Evolutionary conservation across 2,113 vertebrate genomes (phyloP).

Genomic region (Tichodroma muraria): DNA sequence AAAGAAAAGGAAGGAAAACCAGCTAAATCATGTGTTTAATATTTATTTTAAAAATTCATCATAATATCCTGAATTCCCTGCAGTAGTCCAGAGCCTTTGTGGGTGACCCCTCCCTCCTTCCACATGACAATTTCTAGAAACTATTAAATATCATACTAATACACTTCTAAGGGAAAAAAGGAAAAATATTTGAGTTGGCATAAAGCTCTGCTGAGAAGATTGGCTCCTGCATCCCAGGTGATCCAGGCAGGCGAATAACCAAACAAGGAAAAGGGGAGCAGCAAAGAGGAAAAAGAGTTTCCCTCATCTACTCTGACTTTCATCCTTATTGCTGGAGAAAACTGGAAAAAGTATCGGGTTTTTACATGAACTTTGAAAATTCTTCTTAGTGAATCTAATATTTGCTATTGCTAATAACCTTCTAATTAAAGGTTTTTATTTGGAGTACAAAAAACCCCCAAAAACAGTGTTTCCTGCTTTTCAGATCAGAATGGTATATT

Average conservation of each 20-base stretch:
- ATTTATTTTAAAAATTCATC: slow-evolving; percentile 11
- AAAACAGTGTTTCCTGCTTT: fast-evolving
- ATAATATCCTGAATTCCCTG: not conserved
- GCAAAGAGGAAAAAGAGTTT: not conserved
- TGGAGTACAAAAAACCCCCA: not conserved
- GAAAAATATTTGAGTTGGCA: slow-evolving; percentile 22
- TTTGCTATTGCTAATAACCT: not conserved
- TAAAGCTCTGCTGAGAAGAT: not conserved
- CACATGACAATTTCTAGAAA: slow-evolving; percentile 8
- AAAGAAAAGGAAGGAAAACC: slow-evolving; percentile 27
- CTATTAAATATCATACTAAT: slow-evolving; percentile 11
- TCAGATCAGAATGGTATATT: not conserved
- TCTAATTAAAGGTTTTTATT: not conserved
- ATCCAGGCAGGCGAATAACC: not conserved
- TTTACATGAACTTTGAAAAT: not conserved
- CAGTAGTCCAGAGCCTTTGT: not conserved
- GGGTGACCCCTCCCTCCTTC: not conserved
- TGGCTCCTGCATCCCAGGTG: not conserved
- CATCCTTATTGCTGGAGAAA: not conserved
- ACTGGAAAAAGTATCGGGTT: not conserved
- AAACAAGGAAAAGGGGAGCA: not conserved
- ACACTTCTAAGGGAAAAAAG: not conserved
- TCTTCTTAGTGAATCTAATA: not conserved
- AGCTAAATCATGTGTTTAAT: slow-evolving; percentile 21
- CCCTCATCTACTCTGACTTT: not conserved